Conservation (phyloP, 2,888 invertebrate genomes). For the Bugulina stolonifera region DNA sequence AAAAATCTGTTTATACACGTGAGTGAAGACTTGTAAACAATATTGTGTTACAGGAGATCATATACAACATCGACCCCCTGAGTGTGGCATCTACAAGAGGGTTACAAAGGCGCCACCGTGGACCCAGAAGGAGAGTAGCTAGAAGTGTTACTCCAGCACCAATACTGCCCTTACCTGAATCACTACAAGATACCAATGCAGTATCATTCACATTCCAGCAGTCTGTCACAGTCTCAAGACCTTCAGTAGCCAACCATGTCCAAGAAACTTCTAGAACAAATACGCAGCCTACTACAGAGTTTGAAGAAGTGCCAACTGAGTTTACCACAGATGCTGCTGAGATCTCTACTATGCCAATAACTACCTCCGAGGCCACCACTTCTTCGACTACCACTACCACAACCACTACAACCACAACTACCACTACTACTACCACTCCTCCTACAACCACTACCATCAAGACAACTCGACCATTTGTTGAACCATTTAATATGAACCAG, state of each 20-base stretch:
- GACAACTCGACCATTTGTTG: not conserved
- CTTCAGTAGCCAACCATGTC: no score
- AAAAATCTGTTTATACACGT: no score
- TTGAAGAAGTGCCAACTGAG: not conserved
- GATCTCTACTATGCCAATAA: not conserved
- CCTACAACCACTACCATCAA: not conserved
- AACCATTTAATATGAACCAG: not conserved
- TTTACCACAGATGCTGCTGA: not conserved
- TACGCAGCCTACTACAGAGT: not conserved
- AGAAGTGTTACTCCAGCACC: no score
- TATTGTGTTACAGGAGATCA: no score
- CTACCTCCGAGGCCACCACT: not conserved
- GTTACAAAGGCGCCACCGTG: not conserved
- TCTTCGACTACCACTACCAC: not conserved
- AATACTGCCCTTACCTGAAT: not conserved
- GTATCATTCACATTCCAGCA: not conserved
- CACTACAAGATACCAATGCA: not conserved
- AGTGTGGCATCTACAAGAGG: not conserved
- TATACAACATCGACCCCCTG: constrained; percentile 20
- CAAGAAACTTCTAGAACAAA: not conserved
- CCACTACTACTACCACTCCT: not conserved
- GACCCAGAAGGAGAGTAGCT: not conserved
- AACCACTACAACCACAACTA: not conserved
- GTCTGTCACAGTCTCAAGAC: no score
- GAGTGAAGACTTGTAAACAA: no score